A percentile compares a stretch with the other conserved stretches of the same genome.
Evolutionary conservation across 1,140 invertebrate genomes (phyloP).

Genomic region (Pseudomyrmex cubaensis): DNA sequence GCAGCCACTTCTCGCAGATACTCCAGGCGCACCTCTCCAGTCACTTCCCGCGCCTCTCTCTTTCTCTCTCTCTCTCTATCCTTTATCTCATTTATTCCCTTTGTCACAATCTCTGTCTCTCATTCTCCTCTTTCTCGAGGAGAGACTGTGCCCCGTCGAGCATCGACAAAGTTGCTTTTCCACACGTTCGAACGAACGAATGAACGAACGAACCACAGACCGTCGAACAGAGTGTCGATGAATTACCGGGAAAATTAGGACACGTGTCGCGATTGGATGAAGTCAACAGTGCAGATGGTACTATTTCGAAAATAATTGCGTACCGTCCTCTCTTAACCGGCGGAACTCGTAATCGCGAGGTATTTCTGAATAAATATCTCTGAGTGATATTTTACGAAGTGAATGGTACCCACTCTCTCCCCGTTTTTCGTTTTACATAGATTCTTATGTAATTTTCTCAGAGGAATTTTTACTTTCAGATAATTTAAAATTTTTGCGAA

Average conservation of each 20-base stretch:
- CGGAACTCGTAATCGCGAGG: background rate
- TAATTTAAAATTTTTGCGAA: slow-evolving; percentile 9
- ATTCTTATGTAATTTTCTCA: background rate
- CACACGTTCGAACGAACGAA: slow-evolving; percentile 23
- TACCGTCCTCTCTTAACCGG: background rate
- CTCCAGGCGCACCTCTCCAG: slow-evolving; percentile 64
- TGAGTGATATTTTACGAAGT: background rate
- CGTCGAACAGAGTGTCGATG: slow-evolving; percentile 22
- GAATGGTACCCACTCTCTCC: no score
- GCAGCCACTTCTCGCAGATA: slow-evolving; percentile 71
- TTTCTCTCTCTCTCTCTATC: background rate
- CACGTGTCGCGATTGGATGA: slow-evolving; percentile 28
- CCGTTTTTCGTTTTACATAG: background rate
- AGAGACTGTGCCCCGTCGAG: background rate
- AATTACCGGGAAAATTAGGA: slow-evolving; percentile 46
- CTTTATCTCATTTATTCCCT: background rate
- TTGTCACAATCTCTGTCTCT: background rate
- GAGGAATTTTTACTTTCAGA: background rate
- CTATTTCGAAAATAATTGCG: slow-evolving; percentile 44
- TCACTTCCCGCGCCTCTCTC: slow-evolving; percentile 31
- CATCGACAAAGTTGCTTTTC: slow-evolving; percentile 34
- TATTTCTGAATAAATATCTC: background rate
- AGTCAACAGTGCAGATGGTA: slow-evolving; percentile 35
- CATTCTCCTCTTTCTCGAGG: background rate
- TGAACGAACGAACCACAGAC: slow-evolving; percentile 9